phyloP scores from a whole-genome alignment of 37 sponge, comb jelly and placozoan species.

The Halisarca cf. caerulea region DNA sequence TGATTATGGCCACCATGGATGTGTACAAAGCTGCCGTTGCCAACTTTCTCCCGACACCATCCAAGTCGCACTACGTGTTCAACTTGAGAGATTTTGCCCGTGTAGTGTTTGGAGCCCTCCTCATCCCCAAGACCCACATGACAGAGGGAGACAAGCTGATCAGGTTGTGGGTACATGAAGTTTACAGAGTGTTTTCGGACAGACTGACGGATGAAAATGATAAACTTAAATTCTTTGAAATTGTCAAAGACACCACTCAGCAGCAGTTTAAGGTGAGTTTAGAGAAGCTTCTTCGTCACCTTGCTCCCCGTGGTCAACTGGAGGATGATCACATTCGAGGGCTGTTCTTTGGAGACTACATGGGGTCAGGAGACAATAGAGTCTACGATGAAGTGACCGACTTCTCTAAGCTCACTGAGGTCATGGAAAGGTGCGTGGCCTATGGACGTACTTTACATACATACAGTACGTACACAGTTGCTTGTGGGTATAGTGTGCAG shows the following conservation, averaged over 20 bases:
- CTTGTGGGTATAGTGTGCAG: background rate
- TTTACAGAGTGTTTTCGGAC: conserved; percentile 97
- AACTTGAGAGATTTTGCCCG: conserved; percentile 97
- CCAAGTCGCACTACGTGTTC: conserved; percentile 98
- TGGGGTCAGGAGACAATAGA: conserved; percentile 68
- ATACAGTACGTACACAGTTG: background rate
- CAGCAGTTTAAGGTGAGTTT: conserved; percentile 85
- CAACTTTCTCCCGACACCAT: conserved; percentile 95
- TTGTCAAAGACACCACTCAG: conserved; percentile 77
- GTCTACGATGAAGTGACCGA: conserved; percentile 90
- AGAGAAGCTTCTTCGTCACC: conserved; percentile 80
- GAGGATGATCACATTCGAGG: conserved; percentile 83
- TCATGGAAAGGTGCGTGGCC: conserved; percentile 71
- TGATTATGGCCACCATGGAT: conserved; percentile 90
- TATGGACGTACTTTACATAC: background rate
- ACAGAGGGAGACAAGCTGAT: conserved; percentile 88
- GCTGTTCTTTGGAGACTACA: conserved; percentile 96
- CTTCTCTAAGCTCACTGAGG: conserved; percentile 66
- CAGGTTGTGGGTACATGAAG: conserved; percentile 94
- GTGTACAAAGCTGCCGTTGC: conserved; percentile 87
- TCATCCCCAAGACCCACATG: conserved; percentile 83
- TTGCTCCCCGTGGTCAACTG: conserved; percentile 39
- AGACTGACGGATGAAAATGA: conserved; percentile 89
- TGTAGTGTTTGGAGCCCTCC: conserved; percentile 85
- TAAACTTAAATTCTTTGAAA: conserved; percentile 84